phyloP scores from a whole-genome alignment of 2,113 vertebrate species.

The Bothrops jararaca region DNA sequence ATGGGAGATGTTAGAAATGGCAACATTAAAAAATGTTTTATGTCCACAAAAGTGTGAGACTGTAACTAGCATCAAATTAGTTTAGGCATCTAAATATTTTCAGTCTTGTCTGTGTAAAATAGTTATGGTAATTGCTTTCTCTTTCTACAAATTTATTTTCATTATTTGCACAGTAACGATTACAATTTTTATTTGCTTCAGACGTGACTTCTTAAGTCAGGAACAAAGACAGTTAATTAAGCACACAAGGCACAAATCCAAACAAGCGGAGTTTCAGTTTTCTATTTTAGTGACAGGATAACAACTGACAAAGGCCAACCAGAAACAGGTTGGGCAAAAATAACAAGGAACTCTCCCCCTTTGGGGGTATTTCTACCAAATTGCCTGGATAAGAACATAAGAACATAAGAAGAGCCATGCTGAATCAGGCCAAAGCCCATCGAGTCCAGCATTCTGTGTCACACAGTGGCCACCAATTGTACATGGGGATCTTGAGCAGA shows the following conservation, averaged over 20 bases:
- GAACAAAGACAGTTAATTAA: not conserved
- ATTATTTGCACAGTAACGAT: constrained; percentile 7
- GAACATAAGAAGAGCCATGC: too few species aligned
- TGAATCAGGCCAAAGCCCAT: too few species aligned
- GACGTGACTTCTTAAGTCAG: constrained; percentile 11
- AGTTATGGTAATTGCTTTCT: not conserved
- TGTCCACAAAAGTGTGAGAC: constrained; percentile 31
- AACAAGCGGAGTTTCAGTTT: not conserved
- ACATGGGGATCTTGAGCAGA: too few species aligned
- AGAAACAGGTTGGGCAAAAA: not conserved
- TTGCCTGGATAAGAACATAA: not conserved
- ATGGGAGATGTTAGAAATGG: constrained; percentile 34
- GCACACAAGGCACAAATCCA: not conserved
- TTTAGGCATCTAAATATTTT: constrained; percentile 12
- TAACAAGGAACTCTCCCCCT: not conserved
- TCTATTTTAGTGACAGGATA: not conserved
- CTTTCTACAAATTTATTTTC: not conserved
- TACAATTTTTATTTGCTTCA: constrained; percentile 4
- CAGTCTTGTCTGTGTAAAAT: constrained; percentile 20
- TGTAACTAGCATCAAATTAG: not conserved
- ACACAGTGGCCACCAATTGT: too few species aligned
- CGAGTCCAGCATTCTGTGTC: too few species aligned
- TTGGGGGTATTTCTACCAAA: not conserved
- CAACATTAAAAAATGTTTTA: constrained; percentile 22
- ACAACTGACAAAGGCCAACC: not conserved